Evolutionary conservation across 2,888 invertebrate genomes (phyloP), one percentile per base, ranked within the genome.

Genomic region (Pelosia muscerda): DNA sequence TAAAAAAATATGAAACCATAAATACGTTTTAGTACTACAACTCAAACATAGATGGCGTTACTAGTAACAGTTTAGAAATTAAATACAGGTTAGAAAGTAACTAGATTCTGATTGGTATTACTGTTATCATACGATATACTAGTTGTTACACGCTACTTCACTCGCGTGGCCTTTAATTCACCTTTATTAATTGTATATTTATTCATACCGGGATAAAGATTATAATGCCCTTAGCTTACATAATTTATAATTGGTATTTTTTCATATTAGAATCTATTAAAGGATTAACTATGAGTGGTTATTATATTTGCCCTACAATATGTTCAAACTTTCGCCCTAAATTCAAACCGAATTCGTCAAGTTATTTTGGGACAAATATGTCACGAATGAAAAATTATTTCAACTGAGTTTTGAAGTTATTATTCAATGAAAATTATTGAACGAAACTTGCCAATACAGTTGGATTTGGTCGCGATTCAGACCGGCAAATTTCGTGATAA

Each of bases 31-130:
- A 34, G 63, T 54, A 23, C 15, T 15, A 15, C 23, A 0, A n/a
- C 15, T 10, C 2, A 34, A 25, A 26, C 57, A 62, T 63, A 67
- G 66, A 63, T 67, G 66, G 66, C 66, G 66, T 4, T 63, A 57
- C 4, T 28, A 13, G 62, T 67, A 53, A 2, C 28, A 5, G 22
- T 60, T 60, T 38, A 6, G 15, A 9, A 6, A 42, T 65, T n/a
- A 0, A 25, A 2, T 28, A 6, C 22, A 2, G 23, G 42, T 62
- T 66, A 67, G 66, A 67, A 67, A 67, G 66, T 67, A 15, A 28
- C 4, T 26, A 13, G n/a, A 22, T 38, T 58, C 28, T 13, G 31
- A 25, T 64, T 31, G 28, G 57, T 19, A 49, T 6, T 42, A 42
- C 25, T 56, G 56, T 6, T 28, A 23, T 10, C 31, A 28, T 49